Evolutionary conservation across 2,113 vertebrate species (phyloP).

Genomic region (Arenaria interpres): DNA sequence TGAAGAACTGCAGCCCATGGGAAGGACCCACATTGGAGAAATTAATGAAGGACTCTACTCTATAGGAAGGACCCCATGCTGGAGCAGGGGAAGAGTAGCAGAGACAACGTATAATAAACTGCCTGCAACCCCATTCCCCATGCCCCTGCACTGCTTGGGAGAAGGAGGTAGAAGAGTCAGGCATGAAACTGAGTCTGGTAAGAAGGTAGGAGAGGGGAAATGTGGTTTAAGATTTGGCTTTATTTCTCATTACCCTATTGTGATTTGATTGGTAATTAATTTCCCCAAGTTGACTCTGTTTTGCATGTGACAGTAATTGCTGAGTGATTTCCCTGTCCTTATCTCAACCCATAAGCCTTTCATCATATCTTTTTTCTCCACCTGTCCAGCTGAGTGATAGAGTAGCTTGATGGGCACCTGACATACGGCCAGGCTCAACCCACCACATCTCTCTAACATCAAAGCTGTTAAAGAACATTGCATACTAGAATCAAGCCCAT

Average conservation of each 20-base stretch:
- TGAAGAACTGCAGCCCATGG: background rate
- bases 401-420: background rate
- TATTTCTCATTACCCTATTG: background rate
- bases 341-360: background rate
- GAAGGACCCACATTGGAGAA: background rate
- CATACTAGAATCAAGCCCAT: background rate
- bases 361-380: background rate
- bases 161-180: background rate
- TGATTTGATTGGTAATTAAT: background rate
- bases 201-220: background rate
- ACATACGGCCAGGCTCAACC: background rate
- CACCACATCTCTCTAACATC: background rate
- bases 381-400: background rate
- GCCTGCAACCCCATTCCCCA: background rate
- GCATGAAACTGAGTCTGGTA: background rate
- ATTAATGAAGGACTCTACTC: background rate
- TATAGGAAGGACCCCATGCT: background rate
- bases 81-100: background rate
- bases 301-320: background rate
- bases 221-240: background rate
- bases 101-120: background rate
- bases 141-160: accelerated
- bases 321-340: background rate
- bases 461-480: background rate
- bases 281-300: background rate